Evolutionary conservation across 2,797 vertebrate genomes (phyloP).

Genomic region (Macrochelys suwanniensis): DNA sequence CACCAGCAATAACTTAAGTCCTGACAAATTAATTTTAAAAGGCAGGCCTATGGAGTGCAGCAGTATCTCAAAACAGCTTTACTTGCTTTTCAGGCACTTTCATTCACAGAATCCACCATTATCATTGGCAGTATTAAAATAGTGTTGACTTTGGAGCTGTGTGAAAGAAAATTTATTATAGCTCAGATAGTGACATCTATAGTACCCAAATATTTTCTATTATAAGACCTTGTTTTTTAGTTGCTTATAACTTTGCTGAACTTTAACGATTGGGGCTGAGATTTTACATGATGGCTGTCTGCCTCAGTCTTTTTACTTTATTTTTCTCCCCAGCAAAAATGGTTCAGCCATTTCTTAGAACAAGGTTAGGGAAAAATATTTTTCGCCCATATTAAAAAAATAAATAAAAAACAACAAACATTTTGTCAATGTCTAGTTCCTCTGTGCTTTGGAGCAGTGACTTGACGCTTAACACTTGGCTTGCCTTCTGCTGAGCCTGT

Average conservation of each 20-base stretch:
- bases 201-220: not conserved
- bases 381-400: not conserved
- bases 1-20: not conserved
- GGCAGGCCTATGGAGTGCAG: fast-evolving
- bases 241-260: not conserved
- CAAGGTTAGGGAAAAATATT: not conserved
- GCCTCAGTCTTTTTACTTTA: not conserved
- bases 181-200: not conserved
- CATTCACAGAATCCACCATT: not conserved
- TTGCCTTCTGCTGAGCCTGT: not conserved
- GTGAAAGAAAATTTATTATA: not conserved
- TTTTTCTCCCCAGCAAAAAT: not conserved
- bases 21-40: not conserved
- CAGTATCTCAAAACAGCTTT: not conserved
- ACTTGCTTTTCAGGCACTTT: not conserved
- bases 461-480: not conserved
- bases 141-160: not conserved
- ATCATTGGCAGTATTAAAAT: not conserved
- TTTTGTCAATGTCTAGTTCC: not conserved
- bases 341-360: not conserved
- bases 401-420: not conserved
- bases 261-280: not conserved
- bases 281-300: not conserved
- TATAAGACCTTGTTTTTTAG: not conserved
- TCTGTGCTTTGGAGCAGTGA: not conserved